phyloP scores from a whole-genome alignment of 2,797 vertebrate species.

The Malurus leucopterus region DNA sequence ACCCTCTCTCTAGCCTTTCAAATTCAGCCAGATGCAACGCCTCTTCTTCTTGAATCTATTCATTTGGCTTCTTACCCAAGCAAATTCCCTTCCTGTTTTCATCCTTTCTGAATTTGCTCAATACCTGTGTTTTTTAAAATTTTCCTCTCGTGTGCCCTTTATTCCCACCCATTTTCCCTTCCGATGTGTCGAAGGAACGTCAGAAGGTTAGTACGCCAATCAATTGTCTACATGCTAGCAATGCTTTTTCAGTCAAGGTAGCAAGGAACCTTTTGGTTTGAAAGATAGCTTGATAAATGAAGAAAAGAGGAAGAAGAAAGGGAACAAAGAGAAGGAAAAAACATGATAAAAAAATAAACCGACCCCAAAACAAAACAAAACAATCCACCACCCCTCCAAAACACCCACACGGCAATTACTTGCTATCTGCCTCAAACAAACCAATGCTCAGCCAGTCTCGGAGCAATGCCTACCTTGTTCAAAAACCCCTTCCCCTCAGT shows the following conservation, averaged over 20 bases:
- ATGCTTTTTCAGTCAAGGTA: not conserved
- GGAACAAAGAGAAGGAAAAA: not conserved
- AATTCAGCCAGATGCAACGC: not conserved
- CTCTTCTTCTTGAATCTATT: not conserved
- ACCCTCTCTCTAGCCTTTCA: not conserved
- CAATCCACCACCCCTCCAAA: not conserved
- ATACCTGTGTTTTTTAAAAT: not conserved
- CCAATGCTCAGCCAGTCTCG: not conserved
- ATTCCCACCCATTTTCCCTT: not conserved
- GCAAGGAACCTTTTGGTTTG: not conserved
- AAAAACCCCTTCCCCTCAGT: not conserved
- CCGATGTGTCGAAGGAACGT: not conserved
- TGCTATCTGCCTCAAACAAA: not conserved
- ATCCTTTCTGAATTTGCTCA: not conserved
- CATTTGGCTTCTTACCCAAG: not conserved
- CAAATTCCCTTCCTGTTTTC: not conserved
- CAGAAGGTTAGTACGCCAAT: not conserved
- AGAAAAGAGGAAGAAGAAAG: not conserved
- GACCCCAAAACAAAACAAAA: not conserved
- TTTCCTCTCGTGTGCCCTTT: not conserved
- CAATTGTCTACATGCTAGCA: not conserved
- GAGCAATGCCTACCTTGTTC: not conserved
- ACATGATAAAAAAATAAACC: not conserved
- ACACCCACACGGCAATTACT: not conserved
- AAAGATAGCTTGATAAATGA: not conserved